phyloP scores from a whole-genome alignment of 2,888 invertebrate genomes.

The Acheta domesticus region DNA sequence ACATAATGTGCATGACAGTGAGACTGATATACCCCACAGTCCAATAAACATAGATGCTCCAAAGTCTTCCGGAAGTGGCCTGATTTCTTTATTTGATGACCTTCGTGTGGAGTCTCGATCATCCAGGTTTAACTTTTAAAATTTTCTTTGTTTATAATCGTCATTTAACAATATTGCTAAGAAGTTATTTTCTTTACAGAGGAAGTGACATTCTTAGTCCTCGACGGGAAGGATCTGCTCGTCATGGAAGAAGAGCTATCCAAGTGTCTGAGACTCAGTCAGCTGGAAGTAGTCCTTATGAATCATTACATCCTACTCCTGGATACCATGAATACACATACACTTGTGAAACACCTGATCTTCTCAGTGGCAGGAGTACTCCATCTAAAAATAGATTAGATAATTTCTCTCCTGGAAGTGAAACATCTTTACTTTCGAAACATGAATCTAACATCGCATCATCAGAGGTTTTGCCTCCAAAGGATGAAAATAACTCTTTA shows the following conservation, averaged over 20 bases:
- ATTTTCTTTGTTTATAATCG: too few species aligned
- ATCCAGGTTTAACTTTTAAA: not conserved
- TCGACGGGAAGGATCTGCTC: slow-evolving; percentile 37
- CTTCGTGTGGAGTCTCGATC: not conserved
- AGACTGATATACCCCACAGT: not conserved
- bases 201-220: slow-evolving; percentile 26
- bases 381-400: not conserved
- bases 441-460: not conserved
- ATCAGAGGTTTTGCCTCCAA: not conserved
- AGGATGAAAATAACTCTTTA: slow-evolving; percentile 35
- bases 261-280: slow-evolving; percentile 28
- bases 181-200: slow-evolving; percentile 5
- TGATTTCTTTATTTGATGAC: slow-evolving; percentile 21
- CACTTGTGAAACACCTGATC: not conserved
- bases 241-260: slow-evolving; percentile 40
- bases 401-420: not conserved
- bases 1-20: not conserved
- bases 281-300: slow-evolving; percentile 33
- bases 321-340: not conserved
- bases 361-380: not conserved
- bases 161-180: too few species aligned
- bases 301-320: not conserved
- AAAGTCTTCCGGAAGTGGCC: not conserved
- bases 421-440: slow-evolving; percentile 20
- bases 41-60: not conserved